A percentile compares a stretch with the other conserved stretches of the same genome.
These are phyloP conservation scores for Morus bassanus DNA, from an alignment of 2,797 vertebrate species.

Conservation along the genomic window DNA sequence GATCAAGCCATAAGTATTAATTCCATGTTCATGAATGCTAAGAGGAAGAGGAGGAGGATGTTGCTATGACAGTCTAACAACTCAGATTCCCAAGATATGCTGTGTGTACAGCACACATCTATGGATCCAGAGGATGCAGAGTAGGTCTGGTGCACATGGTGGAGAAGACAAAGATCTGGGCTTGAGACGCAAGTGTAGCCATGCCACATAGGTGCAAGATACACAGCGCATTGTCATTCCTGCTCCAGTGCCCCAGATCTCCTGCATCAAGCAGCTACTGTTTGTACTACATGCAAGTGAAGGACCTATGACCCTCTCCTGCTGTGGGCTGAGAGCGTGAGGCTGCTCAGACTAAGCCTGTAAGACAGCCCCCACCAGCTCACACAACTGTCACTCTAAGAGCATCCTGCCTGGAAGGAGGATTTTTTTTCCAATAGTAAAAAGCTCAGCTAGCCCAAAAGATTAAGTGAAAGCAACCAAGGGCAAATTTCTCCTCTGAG, in stretches of 20 bases:
- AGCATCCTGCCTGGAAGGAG: background rate
- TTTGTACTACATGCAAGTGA: background rate
- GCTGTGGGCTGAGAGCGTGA: fast-evolving
- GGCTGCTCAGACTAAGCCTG: background rate
- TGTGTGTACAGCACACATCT: background rate
- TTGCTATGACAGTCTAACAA: background rate
- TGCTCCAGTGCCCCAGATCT: background rate
- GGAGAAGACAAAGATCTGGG: background rate
- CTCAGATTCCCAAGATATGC: background rate
- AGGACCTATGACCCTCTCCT: background rate
- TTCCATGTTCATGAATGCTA: background rate
- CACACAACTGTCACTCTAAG: background rate
- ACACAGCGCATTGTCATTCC: background rate
- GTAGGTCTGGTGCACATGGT: background rate
- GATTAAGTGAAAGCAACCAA: background rate
- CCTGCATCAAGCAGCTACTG: background rate
- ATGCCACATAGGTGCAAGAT: background rate
- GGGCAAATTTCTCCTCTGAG: background rate
- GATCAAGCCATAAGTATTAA: constrained; percentile 1
- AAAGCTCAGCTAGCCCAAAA: background rate
- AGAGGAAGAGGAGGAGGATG: background rate
- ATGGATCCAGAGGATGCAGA: background rate
- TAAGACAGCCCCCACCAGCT: background rate
- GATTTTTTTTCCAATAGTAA: background rate
- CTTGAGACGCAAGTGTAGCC: background rate